These are phyloP conservation scores for Liasis olivaceus DNA, from an alignment of 2,797 vertebrate genomes.

Conservation along the genomic window DNA sequence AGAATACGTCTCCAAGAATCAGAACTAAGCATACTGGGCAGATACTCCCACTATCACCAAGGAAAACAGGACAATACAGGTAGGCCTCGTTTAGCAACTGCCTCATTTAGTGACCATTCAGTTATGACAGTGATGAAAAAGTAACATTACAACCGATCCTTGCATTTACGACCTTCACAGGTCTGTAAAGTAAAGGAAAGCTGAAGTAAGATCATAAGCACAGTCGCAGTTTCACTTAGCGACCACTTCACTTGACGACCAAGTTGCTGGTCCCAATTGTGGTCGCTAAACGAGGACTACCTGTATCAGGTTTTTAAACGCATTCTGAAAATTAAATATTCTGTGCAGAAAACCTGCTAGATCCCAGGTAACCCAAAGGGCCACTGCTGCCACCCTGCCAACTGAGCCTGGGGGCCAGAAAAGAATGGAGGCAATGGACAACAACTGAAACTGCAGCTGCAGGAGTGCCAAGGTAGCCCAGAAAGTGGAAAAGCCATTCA, in stretches of 20 bases:
- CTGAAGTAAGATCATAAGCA: background rate
- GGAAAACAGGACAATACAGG: background rate
- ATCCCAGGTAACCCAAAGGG: too few relatives aligned
- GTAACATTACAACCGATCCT: background rate
- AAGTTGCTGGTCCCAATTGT: background rate
- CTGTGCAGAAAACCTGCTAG: too few relatives aligned
- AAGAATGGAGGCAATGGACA: too few relatives aligned
- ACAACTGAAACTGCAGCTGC: too few relatives aligned
- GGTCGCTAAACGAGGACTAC: background rate
- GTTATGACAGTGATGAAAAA: background rate
- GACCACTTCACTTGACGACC: background rate
- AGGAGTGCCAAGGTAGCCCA: too few relatives aligned
- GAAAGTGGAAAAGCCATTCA: too few relatives aligned
- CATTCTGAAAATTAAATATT: too few relatives aligned
- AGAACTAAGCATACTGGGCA: background rate
- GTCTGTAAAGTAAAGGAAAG: background rate
- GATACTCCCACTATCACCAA: background rate
- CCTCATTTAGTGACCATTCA: background rate
- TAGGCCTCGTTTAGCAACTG: background rate
- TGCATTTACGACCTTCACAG: background rate
- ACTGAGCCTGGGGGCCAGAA: too few relatives aligned
- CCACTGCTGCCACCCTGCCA: too few relatives aligned
- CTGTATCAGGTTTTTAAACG: background rate
- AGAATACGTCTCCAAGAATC: background rate
- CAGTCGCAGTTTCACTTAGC: background rate